Evolutionary conservation across 2,888 invertebrate genomes (phyloP).

Genomic region (Alcis repandata): DNA sequence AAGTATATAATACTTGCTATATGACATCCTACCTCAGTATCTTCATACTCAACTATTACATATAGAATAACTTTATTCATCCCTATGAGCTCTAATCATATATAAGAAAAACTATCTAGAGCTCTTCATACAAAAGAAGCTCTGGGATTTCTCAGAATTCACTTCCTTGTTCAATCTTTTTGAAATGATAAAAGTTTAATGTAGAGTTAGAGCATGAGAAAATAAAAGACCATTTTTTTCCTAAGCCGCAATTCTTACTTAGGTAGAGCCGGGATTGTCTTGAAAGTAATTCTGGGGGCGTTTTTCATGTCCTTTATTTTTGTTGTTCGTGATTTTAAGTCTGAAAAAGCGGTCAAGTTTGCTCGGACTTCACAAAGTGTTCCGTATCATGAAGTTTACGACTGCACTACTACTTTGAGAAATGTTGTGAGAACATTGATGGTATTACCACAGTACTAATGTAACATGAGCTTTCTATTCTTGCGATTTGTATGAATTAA

Average conservation of each 20-base stretch:
- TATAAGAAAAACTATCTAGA: slow-evolving; percentile 4
- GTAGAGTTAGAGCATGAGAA: slow-evolving; percentile 32
- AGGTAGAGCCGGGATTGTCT: slow-evolving; percentile 26
- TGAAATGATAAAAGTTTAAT: slow-evolving; percentile 55
- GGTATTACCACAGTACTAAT: not conserved
- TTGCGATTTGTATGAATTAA: not conserved
- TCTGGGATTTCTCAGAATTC: slow-evolving; percentile 45
- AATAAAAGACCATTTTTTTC: slow-evolving; percentile 22
- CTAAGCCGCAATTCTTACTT: slow-evolving; percentile 26
- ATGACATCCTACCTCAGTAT: too few species aligned
- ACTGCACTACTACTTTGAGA: slow-evolving; percentile 4
- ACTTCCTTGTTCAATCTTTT: slow-evolving; percentile 52
- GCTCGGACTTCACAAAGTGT: not conserved
- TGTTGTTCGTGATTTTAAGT: slow-evolving; percentile 23
- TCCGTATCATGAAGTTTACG: slow-evolving; percentile 6
- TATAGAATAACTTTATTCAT: not conserved
- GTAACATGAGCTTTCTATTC: slow-evolving; percentile 2
- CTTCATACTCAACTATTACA: too few species aligned
- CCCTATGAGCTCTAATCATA: slow-evolving; percentile 1
- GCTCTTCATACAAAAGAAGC: slow-evolving; percentile 35
- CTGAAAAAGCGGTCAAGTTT: slow-evolving; percentile 20
- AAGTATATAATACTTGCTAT: too few species aligned
- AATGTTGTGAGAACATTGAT: not conserved
- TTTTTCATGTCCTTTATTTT: slow-evolving; percentile 17
- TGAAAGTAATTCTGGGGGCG: slow-evolving; percentile 23